Conservation (phyloP, 2,113 vertebrate genomes). For the Channa maculata region DNA sequence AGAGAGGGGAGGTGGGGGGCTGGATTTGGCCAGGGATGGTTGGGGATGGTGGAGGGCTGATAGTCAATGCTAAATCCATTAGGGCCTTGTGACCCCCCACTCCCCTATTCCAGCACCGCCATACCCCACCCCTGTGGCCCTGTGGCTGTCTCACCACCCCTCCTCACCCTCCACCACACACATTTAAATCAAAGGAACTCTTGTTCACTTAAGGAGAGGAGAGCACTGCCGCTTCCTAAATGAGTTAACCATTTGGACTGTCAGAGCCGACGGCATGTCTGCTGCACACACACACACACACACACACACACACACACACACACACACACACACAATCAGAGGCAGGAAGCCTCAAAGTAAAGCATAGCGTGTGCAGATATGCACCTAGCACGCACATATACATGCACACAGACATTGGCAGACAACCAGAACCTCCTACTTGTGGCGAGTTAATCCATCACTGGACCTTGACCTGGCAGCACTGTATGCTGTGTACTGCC, state of each 20-base stretch:
- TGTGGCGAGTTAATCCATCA: constrained; percentile 38
- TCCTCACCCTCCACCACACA: constrained; percentile 9
- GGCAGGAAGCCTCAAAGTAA: constrained; percentile 44
- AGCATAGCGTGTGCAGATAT: constrained; percentile 43
- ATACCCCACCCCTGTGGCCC: constrained; percentile 24
- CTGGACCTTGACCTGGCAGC: constrained; percentile 25
- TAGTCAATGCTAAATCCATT: constrained; percentile 86
- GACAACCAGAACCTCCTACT: constrained; percentile 23
- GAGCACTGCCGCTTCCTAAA: constrained; percentile 86
- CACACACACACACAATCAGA: constrained; percentile 15
- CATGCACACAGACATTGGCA: background rate
- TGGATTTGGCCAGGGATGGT: constrained; percentile 40
- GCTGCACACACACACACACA: constrained; percentile 25
- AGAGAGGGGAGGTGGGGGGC: constrained; percentile 17
- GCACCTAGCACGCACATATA: background rate
- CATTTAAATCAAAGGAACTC: constrained; percentile 74
- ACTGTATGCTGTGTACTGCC: constrained; percentile 18
- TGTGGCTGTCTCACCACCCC: background rate
- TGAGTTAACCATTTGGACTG: constrained; percentile 86
- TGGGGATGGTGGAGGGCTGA: constrained; percentile 77
- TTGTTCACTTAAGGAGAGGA: constrained; percentile 68
- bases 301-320: constrained; percentile 13
- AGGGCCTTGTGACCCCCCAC: constrained; percentile 61
- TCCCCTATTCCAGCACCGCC: constrained; percentile 31
- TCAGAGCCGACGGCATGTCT: constrained; percentile 79